phyloP scores from a whole-genome alignment of 1,140 invertebrate species.

The roundworm (Caenorhabditis elegans) region DNA sequence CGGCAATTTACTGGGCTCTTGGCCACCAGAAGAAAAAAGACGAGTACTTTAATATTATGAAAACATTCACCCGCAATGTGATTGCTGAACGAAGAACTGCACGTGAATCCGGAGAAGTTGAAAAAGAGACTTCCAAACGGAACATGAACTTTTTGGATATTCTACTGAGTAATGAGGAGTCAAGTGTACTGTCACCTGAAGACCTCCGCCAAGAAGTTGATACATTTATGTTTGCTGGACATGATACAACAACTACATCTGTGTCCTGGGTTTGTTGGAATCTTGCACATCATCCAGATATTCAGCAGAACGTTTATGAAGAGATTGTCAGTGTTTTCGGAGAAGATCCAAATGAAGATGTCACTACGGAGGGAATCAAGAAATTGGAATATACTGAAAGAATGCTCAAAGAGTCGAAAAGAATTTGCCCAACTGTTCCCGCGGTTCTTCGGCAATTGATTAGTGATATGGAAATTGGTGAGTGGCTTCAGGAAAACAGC shows the following conservation, averaged over 20 bases:
- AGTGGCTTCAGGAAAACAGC: not conserved
- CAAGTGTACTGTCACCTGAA: constrained; percentile 72
- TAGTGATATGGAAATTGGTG: constrained; percentile 72
- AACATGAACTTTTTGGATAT: constrained; percentile 86
- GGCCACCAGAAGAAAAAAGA: not conserved
- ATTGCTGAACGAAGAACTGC: not conserved
- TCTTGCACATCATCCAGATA: constrained; percentile 67
- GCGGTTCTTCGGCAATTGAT: constrained; percentile 76
- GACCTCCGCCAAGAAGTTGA: constrained; percentile 75
- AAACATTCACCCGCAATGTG: not conserved
- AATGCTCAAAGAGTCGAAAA: constrained; percentile 78
- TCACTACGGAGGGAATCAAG: constrained; percentile 77
- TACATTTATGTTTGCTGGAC: constrained; percentile 79
- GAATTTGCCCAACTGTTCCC: constrained; percentile 71
- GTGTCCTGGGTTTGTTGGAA: constrained; percentile 73
- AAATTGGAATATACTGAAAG: constrained; percentile 82
- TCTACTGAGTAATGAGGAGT: constrained; percentile 78
- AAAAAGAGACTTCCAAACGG: constrained; percentile 72
- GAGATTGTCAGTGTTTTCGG: constrained; percentile 73
- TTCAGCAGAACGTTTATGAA: constrained; percentile 77
- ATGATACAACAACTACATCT: constrained; percentile 85
- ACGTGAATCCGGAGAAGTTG: not conserved
- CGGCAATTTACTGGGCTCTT: not conserved
- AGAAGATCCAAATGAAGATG: constrained; percentile 74
- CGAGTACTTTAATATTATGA: not conserved